Base-by-base conservation (phyloP, 2,797 vertebrate genomes). In the Melanotaenia maccullochi region DNA sequence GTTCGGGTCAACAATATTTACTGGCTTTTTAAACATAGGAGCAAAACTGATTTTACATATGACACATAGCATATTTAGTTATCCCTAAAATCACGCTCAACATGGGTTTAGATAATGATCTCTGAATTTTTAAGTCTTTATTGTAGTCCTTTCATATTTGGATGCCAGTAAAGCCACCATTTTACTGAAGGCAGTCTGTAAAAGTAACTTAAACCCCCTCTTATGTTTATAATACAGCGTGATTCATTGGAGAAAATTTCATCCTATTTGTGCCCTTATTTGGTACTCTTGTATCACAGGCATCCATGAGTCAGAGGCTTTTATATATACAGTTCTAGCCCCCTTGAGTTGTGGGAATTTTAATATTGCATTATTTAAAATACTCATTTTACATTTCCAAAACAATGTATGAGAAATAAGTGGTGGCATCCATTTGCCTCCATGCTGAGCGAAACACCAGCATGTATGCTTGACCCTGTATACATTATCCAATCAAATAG, bases 401-500 rank as follows among this genome's bases (percentile, higher is more conserved):
- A 36, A 9, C 52, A 71, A 71, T 71, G 40, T n/a, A 77, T 55
- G 47, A 11, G 24, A 32, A 64, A 16, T 20, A 32, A 52, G 38
- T 54, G 6, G 12, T 60, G 40, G 67, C 60, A 56, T 63, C 32
- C 61, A 51, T 78, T 54, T 69, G 20, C 60, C 40, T 33, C n/a
- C 1, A 2, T 44, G 49, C 51, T 47, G 28, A 42, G 80, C 49
- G 24, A 78, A 81, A 57, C 40, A 9, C 58, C 71, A 33, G 25
- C 44, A 30, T 60, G 63, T 59, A 68, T 42, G 84, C 60, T 74
- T 90, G 81, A 86, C 85, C 81, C 74, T 76, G 69, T 62, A 77
- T 76, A 76, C 74, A 76, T 87, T 83, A 87, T 84, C 80, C 76
- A 89, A 89, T 90, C 74, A 79, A 82, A 82, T 51, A 0, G 28